phyloP scores from a whole-genome alignment of 2,113 vertebrate species.

The Lontra canadensis region DNA sequence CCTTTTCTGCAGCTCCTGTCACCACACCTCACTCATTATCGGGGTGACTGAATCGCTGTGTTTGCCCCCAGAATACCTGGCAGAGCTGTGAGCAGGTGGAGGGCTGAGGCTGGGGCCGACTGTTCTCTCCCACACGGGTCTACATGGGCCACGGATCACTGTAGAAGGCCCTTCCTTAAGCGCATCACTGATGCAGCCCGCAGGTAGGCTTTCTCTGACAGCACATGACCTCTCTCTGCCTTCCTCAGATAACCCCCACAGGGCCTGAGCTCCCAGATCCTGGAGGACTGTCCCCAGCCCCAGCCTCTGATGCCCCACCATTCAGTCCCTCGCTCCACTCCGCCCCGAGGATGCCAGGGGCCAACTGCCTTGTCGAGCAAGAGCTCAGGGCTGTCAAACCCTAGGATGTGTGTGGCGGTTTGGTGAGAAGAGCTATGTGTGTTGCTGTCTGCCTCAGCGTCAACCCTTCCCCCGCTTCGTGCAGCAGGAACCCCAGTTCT shows the following conservation, averaged over 20 bases:
- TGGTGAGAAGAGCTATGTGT: accelerated
- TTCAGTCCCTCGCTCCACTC: background rate
- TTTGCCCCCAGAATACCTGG: background rate
- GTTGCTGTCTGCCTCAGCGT: accelerated
- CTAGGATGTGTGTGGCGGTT: accelerated
- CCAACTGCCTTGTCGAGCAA: background rate
- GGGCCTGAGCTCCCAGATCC: background rate
- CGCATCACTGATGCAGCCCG: accelerated
- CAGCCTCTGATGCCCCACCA: background rate
- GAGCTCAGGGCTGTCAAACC: background rate
- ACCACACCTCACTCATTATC: accelerated
- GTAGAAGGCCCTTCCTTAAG: background rate
- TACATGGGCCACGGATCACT: accelerated
- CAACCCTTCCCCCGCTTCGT: background rate
- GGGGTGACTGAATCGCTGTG: background rate
- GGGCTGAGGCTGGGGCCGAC: too few relatives aligned
- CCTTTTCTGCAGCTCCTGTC: background rate
- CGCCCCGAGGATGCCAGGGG: background rate
- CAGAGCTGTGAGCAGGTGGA: accelerated
- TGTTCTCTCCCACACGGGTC: accelerated
- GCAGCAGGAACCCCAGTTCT: background rate
- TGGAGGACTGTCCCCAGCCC: background rate
- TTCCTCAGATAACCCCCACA: background rate
- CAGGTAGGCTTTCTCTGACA: background rate
- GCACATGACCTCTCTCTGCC: background rate